Base-by-base conservation (phyloP, 2,113 vertebrate species). In the Rhinichthys klamathensis region DNA sequence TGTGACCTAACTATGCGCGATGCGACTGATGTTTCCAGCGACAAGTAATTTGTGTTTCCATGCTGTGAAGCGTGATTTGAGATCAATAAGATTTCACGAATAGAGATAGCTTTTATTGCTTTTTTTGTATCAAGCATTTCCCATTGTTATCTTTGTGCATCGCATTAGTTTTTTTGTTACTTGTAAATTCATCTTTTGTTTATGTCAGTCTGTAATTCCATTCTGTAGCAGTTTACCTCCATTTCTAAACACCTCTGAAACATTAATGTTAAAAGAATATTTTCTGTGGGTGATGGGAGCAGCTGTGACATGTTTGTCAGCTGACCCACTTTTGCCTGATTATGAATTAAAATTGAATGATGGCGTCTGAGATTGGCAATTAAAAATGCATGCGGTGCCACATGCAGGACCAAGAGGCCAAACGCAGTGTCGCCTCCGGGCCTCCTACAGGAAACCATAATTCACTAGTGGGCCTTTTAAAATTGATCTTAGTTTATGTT, bases 311-410 rank as follows among this genome's bases (percentile, higher is more conserved):
- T 93, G 92, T 94, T 93, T 93, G 93, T 93, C 90, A 91, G 93
- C 91, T 93, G 94, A 94, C 94, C 94, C 94, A 94, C 93, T 95
- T 95, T 93, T 92, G 88, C 92, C 82, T 90, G 90, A 92, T 93
- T 94, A 93, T 91, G 92, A 93, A 94, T 95, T 94, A 93, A 95
- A 93, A 92, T 94, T 94, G 92, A 91, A 94, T 95, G 94, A 95
- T 77, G 88, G 89, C 77, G 90, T 89, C 89, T 91, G 87, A 91
- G 90, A 92, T 85, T 79, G 83, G 83, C 84, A 85, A 93, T 93
- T 90, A 94, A 93, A 93, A 88, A 93, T 94, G 90, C 86, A 93
- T 92, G 88, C 35, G 18, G 86, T 80, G 89, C 89, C 87, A n/a
- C 85, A 90, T 85, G 76, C 85, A n/a, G 76, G 79, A 85, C 87